Conservation (phyloP, 2,888 invertebrate species). For the Napeogenes inachia region DNA sequence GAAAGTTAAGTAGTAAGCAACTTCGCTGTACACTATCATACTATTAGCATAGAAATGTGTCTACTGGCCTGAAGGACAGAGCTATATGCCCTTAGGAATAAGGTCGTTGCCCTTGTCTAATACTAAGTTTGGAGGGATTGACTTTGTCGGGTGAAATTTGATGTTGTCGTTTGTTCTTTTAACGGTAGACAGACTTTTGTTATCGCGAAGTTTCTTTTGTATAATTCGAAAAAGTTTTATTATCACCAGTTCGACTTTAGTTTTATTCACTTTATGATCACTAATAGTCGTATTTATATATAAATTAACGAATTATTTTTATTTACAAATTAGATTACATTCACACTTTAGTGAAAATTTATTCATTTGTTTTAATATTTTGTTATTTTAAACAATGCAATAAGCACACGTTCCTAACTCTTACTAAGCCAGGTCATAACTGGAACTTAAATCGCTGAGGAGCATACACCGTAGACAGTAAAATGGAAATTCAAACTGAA, state of each 20-base stretch:
- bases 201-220: too few relatives aligned
- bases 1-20: slow-evolving; percentile 6
- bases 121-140: neutral
- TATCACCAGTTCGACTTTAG: too few relatives aligned
- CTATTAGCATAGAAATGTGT: slow-evolving; percentile 31
- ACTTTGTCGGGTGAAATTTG: too few relatives aligned
- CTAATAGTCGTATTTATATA: too few relatives aligned
- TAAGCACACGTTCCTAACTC: neutral
- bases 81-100: slow-evolving; percentile 12
- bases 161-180: too few relatives aligned
- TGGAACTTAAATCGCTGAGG: neutral
- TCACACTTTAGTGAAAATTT: neutral
- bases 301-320: too few relatives aligned
- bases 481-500: slow-evolving; percentile 31
- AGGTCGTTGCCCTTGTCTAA: slow-evolving; percentile 4
- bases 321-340: too few relatives aligned
- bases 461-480: slow-evolving; percentile 18
- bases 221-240: too few relatives aligned
- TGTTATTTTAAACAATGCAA: neutral
- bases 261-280: too few relatives aligned
- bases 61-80: slow-evolving; percentile 16
- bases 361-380: neutral
- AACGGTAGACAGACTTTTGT: too few relatives aligned
- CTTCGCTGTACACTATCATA: slow-evolving; percentile 6
- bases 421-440: slow-evolving; percentile 3